phyloP scores from a whole-genome alignment of 2,888 invertebrate species.

The Macrosiphum euphorbiae region DNA sequence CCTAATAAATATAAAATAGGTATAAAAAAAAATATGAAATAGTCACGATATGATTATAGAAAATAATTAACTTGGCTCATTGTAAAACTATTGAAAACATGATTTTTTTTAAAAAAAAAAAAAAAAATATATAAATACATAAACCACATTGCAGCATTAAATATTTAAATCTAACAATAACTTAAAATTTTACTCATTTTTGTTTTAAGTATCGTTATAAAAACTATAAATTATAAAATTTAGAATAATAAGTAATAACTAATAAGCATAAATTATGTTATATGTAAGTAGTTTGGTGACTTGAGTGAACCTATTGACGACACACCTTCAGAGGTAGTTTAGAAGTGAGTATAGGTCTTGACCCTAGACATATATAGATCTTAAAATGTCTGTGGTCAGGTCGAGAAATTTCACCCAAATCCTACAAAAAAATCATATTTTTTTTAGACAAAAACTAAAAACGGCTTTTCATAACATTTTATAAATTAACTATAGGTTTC shows the following conservation, averaged over 20 bases:
- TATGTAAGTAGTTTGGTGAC: not conserved
- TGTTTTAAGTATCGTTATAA: not conserved
- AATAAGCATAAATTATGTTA: not conserved
- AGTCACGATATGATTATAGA: not conserved
- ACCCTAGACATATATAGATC: not conserved
- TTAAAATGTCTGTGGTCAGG: not conserved
- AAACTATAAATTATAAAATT: not conserved
- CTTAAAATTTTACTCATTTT: not conserved
- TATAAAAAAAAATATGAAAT: not conserved
- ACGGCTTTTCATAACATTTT: not conserved
- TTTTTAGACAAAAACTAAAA: not conserved
- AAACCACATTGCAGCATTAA: not conserved
- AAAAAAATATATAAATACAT: not conserved
- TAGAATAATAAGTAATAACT: not conserved
- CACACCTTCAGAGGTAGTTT: not conserved
- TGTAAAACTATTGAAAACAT: not conserved
- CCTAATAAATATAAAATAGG: not conserved
- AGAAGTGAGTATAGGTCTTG: not conserved
- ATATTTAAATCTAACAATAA: not conserved
- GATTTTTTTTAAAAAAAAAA: too few species aligned
- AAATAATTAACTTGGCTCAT: not conserved
- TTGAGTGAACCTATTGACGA: not conserved
- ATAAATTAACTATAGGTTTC: not conserved
- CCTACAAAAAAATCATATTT: not conserved
- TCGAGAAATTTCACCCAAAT: not conserved